A percentile compares a stretch with the other conserved stretches of the same genome.
Conservation (phyloP, 2,797 vertebrate genomes). For the Pseudocheirus occidentalis region DNA sequence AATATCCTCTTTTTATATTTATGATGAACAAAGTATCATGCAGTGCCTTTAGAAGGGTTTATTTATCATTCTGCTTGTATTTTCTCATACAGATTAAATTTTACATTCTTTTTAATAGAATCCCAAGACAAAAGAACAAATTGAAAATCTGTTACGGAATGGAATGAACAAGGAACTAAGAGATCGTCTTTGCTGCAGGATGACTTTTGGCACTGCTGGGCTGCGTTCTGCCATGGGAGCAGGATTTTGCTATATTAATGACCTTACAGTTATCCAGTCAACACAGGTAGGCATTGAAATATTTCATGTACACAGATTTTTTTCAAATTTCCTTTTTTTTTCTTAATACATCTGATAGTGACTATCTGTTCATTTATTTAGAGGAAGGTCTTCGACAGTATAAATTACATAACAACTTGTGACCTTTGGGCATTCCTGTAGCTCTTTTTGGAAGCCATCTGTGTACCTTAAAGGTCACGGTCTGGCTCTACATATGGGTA, state of each 20-base stretch:
- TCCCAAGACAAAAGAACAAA: conserved; percentile 89
- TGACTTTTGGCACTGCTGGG: conserved; percentile 94
- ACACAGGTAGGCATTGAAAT: conserved; percentile 88
- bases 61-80: conserved; percentile 26
- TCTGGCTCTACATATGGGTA: conserved; percentile 19
- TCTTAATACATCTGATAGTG: conserved; percentile 33
- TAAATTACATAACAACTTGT: conserved; percentile 26
- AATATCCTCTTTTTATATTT: not conserved
- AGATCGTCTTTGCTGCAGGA: conserved; percentile 88
- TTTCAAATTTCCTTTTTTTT: fast-evolving
- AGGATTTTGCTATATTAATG: conserved; percentile 94
- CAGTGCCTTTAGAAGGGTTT: conserved; percentile 11
- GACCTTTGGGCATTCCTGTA: not conserved
- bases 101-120: conserved; percentile 84
- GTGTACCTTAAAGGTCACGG: not conserved
- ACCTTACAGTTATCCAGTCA: conserved; percentile 95
- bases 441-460: conserved; percentile 44
- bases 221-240: conserved; percentile 95
- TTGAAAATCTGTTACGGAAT: conserved; percentile 87
- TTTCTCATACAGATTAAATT: conserved; percentile 6
- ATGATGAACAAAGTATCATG: not conserved
- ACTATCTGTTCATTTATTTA: conserved; percentile 46
- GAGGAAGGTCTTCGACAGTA: conserved; percentile 19
- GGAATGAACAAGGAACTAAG: conserved; percentile 88
- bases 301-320: not conserved